Evolutionary conservation across 1,140 invertebrate genomes (phyloP), one percentile per base, ranked within the genome.

Genomic region (Caenorhabditis brenneri): DNA sequence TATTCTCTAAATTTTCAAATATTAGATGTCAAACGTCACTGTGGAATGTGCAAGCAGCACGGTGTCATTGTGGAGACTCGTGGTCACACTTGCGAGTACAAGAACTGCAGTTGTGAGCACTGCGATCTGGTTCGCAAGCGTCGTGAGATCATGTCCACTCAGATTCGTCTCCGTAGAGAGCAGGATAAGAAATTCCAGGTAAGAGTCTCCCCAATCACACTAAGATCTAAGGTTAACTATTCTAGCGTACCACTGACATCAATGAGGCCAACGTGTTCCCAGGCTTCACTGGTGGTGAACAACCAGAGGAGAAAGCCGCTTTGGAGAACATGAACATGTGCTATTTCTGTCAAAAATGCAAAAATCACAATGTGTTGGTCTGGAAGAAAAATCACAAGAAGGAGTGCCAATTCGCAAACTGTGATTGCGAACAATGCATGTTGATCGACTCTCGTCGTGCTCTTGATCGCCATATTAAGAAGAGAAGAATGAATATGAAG

Each of bases 321-420:
- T 9, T 80, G 22, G 86, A 89, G 36, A 83, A 79, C 15, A 65
- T 83, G 36, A 87, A 87, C 79, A 90, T 90, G 89, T 89, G 88
- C 55, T 89, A 89, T 78, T 90, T 89, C 69, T 89, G 88, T 79
- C 88, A 89, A 65, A 89, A 89, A 80, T 89, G 88, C 85, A 89
- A 89, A 55, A 89, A 89, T 74, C 88, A 90, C 74, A 86, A 85
- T 33, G 53, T 88, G 16, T 51, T 90, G 10, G 84, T 89, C 24
- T 90, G 87, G 88, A 90, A 89, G 80, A 90, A 90, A 86, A 83
- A 89, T 39, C 88, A 89, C 82, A 89, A 89, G 53, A 82, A 87
- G 15, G 82, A 89, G 22, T 89, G 88, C 33, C 86, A 88, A 19
- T 89, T 81, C 39, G 81, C 85, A 15, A 85, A 88, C 16, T 89